Evolutionary conservation across 2,888 invertebrate species (phyloP).

Genomic region (Pollenia griseotomentosa): DNA sequence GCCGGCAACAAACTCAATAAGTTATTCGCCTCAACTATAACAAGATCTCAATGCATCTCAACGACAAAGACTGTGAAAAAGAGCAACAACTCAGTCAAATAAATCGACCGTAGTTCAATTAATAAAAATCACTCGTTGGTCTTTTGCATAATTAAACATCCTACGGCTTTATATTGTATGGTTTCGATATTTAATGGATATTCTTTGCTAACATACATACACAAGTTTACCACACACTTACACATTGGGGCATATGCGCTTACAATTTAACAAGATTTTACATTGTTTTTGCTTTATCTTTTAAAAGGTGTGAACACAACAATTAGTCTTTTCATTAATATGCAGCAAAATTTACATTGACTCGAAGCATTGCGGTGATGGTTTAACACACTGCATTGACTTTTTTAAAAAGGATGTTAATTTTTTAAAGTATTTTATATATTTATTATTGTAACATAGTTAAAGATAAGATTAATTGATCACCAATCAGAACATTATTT

Average conservation of each 20-base stretch:
- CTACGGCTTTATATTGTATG: constrained; percentile 58
- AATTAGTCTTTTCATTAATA: constrained; percentile 67
- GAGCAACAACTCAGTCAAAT: constrained; percentile 41
- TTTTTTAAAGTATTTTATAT: constrained; percentile 26
- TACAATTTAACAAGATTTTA: constrained; percentile 13
- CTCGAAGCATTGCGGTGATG: constrained; percentile 16
- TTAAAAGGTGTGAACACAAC: constrained; percentile 73
- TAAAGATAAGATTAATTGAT: constrained; percentile 35
- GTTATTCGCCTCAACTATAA: constrained; percentile 28
- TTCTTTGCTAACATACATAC: constrained; percentile 5
- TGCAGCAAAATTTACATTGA: constrained; percentile 44
- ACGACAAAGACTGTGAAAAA: constrained; percentile 19
- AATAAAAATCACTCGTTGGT: constrained; percentile 72
- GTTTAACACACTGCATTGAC: not conserved
- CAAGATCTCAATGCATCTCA: constrained; percentile 47
- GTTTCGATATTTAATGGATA: constrained; percentile 56
- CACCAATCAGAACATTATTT: constrained; percentile 40
- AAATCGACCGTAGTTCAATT: constrained; percentile 68
- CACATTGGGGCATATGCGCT: not conserved
- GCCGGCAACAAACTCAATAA: constrained; percentile 14
- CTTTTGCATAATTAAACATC: constrained; percentile 72
- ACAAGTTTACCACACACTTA: not conserved
- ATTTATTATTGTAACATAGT: not conserved
- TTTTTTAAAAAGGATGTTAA: not conserved
- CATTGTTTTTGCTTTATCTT: constrained; percentile 49